A percentile compares a stretch with the other conserved stretches of the same genome.
These are phyloP conservation scores for Pangasius sanitwongsei DNA, from an alignment of 2,797 vertebrate genomes.

Conservation along the genomic window DNA sequence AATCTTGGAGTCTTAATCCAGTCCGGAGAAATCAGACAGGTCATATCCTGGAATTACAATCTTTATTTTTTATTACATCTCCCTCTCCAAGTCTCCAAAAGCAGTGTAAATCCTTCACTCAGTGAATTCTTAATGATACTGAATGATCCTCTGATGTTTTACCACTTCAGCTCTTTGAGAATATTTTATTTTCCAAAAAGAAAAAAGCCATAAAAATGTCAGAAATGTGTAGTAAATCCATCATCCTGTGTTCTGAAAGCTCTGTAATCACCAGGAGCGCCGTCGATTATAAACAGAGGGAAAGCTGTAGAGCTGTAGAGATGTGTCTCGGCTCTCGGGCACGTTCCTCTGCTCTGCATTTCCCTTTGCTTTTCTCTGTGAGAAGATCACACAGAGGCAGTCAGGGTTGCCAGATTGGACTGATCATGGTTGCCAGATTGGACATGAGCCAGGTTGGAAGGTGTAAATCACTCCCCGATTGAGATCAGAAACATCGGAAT, in stretches of 20 bases:
- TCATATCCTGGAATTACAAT: not conserved
- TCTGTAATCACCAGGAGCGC: not conserved
- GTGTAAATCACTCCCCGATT: not conserved
- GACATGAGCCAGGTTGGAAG: not conserved
- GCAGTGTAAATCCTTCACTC: not conserved
- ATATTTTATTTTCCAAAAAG: not conserved
- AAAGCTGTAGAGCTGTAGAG: not conserved
- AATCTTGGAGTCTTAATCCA: not conserved
- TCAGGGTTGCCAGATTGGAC: constrained; percentile 31
- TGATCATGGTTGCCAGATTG: constrained; percentile 22
- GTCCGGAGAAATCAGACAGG: not conserved
- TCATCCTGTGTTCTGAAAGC: not conserved
- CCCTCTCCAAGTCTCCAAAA: not conserved
- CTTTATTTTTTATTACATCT: not conserved
- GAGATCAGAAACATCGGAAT: not conserved
- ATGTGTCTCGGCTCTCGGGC: not conserved
- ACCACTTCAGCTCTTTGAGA: not conserved
- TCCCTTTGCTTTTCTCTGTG: constrained; percentile 19
- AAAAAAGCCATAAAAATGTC: not conserved
- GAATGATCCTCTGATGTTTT: not conserved
- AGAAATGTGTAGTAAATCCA: not conserved
- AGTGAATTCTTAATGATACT: not conserved
- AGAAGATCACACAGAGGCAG: constrained; percentile 13
- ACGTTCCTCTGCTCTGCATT: constrained; percentile 23
- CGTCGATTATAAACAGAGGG: not conserved